Evolutionary conservation across 2,888 invertebrate genomes (phyloP), one percentile per base, ranked within the genome.

Genomic region (Tenthredo amoena): DNA sequence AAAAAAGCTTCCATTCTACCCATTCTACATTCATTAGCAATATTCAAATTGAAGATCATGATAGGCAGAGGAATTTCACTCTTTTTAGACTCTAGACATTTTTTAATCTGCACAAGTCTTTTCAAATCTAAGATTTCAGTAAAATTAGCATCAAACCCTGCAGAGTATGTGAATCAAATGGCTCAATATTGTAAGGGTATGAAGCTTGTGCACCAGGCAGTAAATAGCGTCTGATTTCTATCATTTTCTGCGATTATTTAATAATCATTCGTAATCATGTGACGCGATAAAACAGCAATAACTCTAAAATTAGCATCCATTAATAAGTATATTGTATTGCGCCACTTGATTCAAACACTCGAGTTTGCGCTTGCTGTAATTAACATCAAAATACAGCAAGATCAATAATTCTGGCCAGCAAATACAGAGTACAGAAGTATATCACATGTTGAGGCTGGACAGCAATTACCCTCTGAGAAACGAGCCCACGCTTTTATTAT

Each of bases 201-300:
- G 76, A 34, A 76, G 76, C 62, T 62, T 62, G 31, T 76, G 76
- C 76, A 76, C 71, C 34, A 71, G 71, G 71, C 71, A 68, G 68
- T 68, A 31, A 31, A 26, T 68, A 26, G 71, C 37, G 71, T 71
- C 37, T 71, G 37, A 34, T 21, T 62, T 62, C 21, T 62, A 26
- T 26, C 9, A 10, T 4, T 72, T n/a, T 21, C 21, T 40, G 9
- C 12, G 34, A 72, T 72, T 34, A 34, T 37, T 72, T n/a, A 34
- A 50, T 50, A 50, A 50, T 50, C 50, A 50, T 50, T 7, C n/a
- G 18, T 55, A n/a, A 55, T 55, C n/a, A 55, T 55, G n/a, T n/a
- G 47, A 47, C 47, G 47, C 47, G 47, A 47, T 47, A 15, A 47
- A 47, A 47, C 47, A 47, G 55, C 55, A n/a, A 55, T 55, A 55